phyloP scores from a whole-genome alignment of 2,888 invertebrate species.

The Trachelus iudaicus region DNA sequence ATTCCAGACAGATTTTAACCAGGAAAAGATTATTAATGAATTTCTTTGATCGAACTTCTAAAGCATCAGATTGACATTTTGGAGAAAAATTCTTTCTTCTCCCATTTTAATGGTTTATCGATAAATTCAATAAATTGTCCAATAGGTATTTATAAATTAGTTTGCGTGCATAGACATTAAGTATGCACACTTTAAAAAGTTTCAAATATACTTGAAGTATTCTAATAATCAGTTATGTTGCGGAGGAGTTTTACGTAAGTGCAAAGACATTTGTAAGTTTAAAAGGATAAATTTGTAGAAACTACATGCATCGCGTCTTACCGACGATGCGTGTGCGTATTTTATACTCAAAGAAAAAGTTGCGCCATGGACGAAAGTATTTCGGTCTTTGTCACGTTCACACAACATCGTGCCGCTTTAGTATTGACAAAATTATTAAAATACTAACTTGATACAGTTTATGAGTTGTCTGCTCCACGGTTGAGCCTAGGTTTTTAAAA shows the following conservation, averaged over 20 bases:
- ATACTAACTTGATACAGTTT: background rate
- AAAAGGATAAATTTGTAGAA: background rate
- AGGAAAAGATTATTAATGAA: background rate
- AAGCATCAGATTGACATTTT: background rate
- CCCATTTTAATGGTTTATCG: background rate
- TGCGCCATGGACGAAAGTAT: background rate
- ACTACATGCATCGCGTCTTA: background rate
- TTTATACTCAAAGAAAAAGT: background rate
- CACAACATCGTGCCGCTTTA: background rate
- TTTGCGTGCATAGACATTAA: background rate
- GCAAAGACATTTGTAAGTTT: background rate
- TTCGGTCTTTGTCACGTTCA: background rate
- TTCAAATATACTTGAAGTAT: background rate
- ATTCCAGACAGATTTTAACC: background rate
- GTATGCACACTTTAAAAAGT: background rate
- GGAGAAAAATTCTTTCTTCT: background rate
- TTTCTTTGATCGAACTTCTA: too few relatives aligned
- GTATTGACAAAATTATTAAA: background rate
- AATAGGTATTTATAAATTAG: background rate
- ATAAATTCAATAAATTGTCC: too few relatives aligned
- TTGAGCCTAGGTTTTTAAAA: background rate
- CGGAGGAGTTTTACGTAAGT: background rate
- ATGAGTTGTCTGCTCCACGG: background rate
- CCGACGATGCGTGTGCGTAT: background rate
- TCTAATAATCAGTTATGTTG: background rate